Percentiles rank a stretch among this genome's conserved stretches.
Conservation (phyloP, 2,113 vertebrate genomes). For the Onychostruthus taczanowskii region DNA sequence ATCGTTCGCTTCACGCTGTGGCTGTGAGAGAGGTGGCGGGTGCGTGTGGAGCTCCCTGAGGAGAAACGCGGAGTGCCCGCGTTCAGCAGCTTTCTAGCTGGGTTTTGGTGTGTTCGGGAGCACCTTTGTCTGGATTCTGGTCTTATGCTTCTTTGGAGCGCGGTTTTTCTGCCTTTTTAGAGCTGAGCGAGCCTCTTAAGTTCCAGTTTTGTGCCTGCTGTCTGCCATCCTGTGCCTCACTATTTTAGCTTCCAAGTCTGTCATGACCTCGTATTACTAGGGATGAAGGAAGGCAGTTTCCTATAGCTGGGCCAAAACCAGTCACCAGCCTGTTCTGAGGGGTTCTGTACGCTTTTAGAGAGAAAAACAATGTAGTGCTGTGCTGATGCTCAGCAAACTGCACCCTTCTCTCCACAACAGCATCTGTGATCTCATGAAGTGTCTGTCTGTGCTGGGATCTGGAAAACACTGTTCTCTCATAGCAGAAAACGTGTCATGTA, state of each 20-base stretch:
- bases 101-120: background rate
- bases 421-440: background rate
- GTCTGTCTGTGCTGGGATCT: background rate
- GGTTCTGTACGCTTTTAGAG: background rate
- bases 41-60: background rate
- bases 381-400: background rate
- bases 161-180: background rate
- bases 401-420: background rate
- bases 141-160: background rate
- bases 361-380: background rate
- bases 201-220: background rate
- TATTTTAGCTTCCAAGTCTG: background rate
- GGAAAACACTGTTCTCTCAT: background rate
- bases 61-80: background rate
- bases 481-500: background rate
- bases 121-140: background rate
- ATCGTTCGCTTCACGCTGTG: accelerated
- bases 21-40: background rate
- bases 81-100: accelerated
- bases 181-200: no score
- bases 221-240: background rate
- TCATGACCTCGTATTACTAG: background rate
- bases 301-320: background rate
- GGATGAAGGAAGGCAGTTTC: background rate
- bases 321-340: background rate